Conservation (phyloP, 2,113 vertebrate genomes). For the Hyaena hyaena region DNA sequence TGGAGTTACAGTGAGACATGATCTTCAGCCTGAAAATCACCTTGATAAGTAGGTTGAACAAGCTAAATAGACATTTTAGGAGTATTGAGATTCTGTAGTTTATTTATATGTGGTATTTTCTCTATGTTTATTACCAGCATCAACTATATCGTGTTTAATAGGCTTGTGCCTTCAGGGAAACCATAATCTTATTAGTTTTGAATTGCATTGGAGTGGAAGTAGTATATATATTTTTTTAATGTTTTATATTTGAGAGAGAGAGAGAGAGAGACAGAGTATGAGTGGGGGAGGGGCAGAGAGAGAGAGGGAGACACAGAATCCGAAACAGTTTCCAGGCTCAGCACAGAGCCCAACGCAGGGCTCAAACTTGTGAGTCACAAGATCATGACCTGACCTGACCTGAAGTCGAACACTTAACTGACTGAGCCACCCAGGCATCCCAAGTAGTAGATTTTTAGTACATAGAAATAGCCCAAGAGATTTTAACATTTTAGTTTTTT, state of each 20-base stretch:
- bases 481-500: neutral
- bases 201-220: neutral
- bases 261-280: too few relatives aligned
- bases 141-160: neutral
- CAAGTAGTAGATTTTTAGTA: neutral
- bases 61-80: neutral
- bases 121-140: neutral
- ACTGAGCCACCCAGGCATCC: too few relatives aligned
- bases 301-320: too few relatives aligned
- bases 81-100: neutral
- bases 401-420: too few relatives aligned
- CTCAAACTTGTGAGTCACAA: too few relatives aligned
- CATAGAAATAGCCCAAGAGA: neutral
- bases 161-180: neutral
- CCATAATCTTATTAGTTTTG: neutral
- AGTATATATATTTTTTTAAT: neutral
- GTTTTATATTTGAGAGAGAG: too few relatives aligned
- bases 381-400: too few relatives aligned
- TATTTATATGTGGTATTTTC: neutral
- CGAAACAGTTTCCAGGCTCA: too few relatives aligned
- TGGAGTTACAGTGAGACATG: neutral
- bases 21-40: neutral
- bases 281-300: too few relatives aligned
- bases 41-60: neutral
- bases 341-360: too few relatives aligned